Evolutionary conservation across 92 coral and sea anemone genomes (phyloP).

Genomic region (Porites rus): DNA sequence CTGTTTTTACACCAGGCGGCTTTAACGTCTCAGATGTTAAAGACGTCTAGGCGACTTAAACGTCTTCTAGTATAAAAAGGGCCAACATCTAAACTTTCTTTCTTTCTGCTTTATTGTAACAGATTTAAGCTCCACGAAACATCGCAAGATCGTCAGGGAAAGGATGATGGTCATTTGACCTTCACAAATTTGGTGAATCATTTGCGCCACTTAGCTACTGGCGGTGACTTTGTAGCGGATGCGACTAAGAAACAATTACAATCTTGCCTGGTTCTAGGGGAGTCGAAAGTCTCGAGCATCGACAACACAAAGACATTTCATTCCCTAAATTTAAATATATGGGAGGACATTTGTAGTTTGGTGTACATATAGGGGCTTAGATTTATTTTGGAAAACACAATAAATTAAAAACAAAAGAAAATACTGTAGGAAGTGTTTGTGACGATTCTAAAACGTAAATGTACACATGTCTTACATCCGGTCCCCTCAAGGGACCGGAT

Average conservation of each 20-base stretch:
- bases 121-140: conserved; percentile 20
- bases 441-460: no score
- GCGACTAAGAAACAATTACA: conserved; percentile 12
- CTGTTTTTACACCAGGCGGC: no score
- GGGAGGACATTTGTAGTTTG: conserved; percentile 23
- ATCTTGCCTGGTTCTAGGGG: not conserved
- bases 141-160: not conserved
- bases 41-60: no score
- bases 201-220: conserved; percentile 8
- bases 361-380: not conserved
- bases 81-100: not conserved
- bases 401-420: not conserved
- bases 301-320: not conserved
- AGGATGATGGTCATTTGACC: not conserved
- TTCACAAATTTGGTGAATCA: conserved; percentile 34
- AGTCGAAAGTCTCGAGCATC: not conserved
- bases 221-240: conserved; percentile 13
- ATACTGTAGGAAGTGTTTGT: no score
- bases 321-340: conserved; percentile 29
- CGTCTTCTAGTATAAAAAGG: no score
- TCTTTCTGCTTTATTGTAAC: not conserved
- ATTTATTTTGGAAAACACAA: not conserved
- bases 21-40: no score
- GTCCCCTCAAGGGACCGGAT: no score
- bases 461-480: no score